These are phyloP conservation scores for Hirtodrosophila alboralis DNA, from an alignment of 2,888 invertebrate genomes.

Conservation along the genomic window DNA sequence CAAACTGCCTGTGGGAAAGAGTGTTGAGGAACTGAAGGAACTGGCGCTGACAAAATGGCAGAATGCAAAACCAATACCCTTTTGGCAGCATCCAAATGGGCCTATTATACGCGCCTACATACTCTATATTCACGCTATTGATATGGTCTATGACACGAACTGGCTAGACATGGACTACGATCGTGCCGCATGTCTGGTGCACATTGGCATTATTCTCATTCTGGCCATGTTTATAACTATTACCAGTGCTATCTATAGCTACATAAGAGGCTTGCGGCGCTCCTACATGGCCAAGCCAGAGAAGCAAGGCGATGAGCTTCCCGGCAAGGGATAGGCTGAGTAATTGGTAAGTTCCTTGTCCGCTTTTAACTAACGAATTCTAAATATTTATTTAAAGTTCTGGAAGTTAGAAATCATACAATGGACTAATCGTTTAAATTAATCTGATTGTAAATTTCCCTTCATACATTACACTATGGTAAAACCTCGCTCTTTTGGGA, in stretches of 20 bases:
- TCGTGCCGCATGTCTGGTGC: slow-evolving; percentile 17
- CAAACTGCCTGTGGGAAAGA: slow-evolving; percentile 9
- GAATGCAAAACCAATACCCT: slow-evolving; percentile 13
- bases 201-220: slow-evolving; percentile 1
- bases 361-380: too few species aligned
- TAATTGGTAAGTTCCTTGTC: background rate
- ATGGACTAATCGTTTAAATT: too few species aligned
- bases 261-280: background rate
- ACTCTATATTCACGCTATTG: slow-evolving; percentile 10
- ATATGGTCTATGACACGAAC: background rate
- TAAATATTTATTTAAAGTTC: too few species aligned
- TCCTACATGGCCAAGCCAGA: background rate
- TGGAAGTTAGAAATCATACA: too few species aligned
- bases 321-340: background rate
- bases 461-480: too few species aligned
- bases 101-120: background rate
- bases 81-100: slow-evolving; percentile 36
- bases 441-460: too few species aligned
- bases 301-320: background rate
- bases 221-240: background rate
- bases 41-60: slow-evolving; percentile 8
- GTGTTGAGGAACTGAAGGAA: slow-evolving; percentile 1
- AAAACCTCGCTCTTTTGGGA: too few species aligned
- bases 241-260: background rate
- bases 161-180: slow-evolving; percentile 12